A percentile compares a stretch with the other conserved stretches of the same genome.
Conservation (phyloP, 2,888 invertebrate species). For the Agrenia bidenticulata region DNA sequence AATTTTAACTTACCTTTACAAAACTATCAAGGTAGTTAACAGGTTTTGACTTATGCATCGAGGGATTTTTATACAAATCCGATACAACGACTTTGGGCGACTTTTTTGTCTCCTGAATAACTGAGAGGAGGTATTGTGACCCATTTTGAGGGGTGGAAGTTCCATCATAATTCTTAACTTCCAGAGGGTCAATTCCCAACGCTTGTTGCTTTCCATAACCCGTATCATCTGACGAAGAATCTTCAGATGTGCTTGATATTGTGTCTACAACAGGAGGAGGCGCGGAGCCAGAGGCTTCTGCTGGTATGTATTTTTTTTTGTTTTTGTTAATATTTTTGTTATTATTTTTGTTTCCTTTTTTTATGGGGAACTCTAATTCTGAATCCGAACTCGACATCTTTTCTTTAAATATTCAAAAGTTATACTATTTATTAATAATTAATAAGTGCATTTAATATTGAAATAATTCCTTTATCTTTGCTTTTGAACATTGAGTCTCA, state of each 20-base stretch:
- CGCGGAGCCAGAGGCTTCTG: too few species aligned
- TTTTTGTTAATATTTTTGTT: background rate
- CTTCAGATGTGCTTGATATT: slow-evolving; percentile 14
- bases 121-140: slow-evolving; percentile 46
- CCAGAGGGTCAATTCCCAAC: slow-evolving; percentile 35
- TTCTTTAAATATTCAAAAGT: background rate
- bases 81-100: slow-evolving; percentile 42
- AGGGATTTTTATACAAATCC: slow-evolving; percentile 20
- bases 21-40: slow-evolving; percentile 10
- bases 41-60: background rate
- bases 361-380: slow-evolving; percentile 8
- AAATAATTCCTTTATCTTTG: too few species aligned
- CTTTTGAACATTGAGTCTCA: too few species aligned
- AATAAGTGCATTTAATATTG: too few species aligned
- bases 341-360: background rate
- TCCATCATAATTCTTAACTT: slow-evolving; percentile 33
- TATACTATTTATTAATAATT: too few species aligned
- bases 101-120: slow-evolving; percentile 38
- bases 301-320: background rate
- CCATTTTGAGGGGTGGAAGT: slow-evolving; percentile 44
- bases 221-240: slow-evolving; percentile 22
- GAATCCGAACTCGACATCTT: slow-evolving; percentile 2
- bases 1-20: slow-evolving; percentile 4
- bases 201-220: slow-evolving; percentile 31
- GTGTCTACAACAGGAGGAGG: background rate